Evolutionary conservation across 2,113 vertebrate genomes (phyloP), one percentile per base, ranked within the genome.

Genomic region (Verasper variegatus): DNA sequence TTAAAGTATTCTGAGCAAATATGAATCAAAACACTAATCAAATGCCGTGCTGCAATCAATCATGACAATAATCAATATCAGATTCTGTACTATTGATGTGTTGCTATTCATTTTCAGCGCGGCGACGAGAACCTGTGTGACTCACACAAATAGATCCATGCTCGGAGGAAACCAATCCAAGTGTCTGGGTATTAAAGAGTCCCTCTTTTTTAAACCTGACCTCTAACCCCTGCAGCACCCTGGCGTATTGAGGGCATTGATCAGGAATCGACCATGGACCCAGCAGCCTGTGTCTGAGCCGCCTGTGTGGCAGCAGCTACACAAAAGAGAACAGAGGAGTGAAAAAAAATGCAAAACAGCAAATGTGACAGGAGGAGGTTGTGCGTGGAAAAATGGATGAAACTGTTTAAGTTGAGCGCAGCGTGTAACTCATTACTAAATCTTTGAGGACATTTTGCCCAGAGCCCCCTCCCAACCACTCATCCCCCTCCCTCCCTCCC

Each of bases 361-460:
- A 31, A 31, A 31, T 37, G 35, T 42, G 40, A 42, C 40, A 42
- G 40, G 40, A 42, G 40, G 40, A 42, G 40, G 40, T 12, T 42
- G 40, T 12, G 40, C 54, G 10, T 24, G n/a, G 23, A 42, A 49
- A 17, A 17, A 78, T 49, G 49, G 67, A 77, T 78, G 72, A 23
- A 27, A 15, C 15, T 31, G 74, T 71, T 65, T 7, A 78, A 81
- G 64, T 86, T 54, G 54, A 70, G 47, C 73, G 67, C 67, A 65
- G 70, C 47, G 45, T 15, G 76, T 20, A 83, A 72, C 61, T 85
- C 82, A 76, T 84, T 78, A 78, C 73, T 73, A 31, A 55, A 71
- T 67, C 81, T 84, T 84, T 78, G 62, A 78, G 71, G 74, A 81
- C 74, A 74, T 80, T 72, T 78, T 57, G 62, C 78, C 70, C 57